Base-by-base conservation (phyloP, 2,888 invertebrate species). In the Microctonus aethiopoides region DNA sequence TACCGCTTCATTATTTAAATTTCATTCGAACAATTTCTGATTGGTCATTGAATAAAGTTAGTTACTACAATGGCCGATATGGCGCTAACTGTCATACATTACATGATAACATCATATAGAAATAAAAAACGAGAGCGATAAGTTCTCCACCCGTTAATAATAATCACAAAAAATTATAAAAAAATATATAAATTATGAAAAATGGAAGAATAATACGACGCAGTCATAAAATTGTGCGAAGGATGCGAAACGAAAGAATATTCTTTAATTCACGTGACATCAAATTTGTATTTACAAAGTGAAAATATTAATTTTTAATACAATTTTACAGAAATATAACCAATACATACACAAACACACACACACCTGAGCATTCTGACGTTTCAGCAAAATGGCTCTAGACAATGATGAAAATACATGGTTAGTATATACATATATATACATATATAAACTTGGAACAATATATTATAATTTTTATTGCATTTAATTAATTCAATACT, bases 321-420 rank as follows among this genome's bases (percentile, higher is more conserved):
- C 7, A 46, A n/a, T 20, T 29, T 13, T 34, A 16, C 29, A 54
- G 54, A 11, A 22, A 26, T 16, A n/a, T n/a, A 16, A n/a, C 16
- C 6, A 34, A 3, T 7, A 24, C 26, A 56, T 20, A 32, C 16
- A n/a, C n/a, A n/a, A n/a, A n/a, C n/a, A n/a, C n/a, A n/a, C n/a
- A n/a, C n/a, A n/a, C n/a, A n/a, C n/a, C n/a, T n/a, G n/a, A 57
- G 34, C 57, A n/a, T 68, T 59, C 51, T 59, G 64, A 54, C 67
- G 39, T 67, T 70, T 57, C 34, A 56, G 57, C 76, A 86, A 86
- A 84, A 91, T 91, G 91, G 89, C 90, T 85, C 86, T 88, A 78
- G 89, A 89, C 74, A 89, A 90, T 80, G 90, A 91, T 75, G 91
- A 91, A 77, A 90, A 87, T 84, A 90, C 90, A 79, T 91, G 91